Evolutionary conservation across 1,140 invertebrate species (phyloP).

Genomic region (Diuraphis noxia): DNA sequence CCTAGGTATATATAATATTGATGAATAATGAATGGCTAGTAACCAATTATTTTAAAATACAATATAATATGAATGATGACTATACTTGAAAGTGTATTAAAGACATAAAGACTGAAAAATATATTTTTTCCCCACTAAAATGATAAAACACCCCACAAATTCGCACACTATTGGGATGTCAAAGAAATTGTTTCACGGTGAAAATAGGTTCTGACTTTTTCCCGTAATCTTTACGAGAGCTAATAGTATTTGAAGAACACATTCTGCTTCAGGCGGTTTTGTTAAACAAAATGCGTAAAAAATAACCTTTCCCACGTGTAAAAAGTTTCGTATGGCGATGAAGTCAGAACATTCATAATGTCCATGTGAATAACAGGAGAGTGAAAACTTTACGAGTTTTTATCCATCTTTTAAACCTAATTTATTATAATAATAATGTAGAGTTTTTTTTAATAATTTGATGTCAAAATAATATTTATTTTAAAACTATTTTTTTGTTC

Average conservation of each 20-base stretch:
- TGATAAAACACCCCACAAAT: not conserved
- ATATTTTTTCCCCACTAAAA: not conserved
- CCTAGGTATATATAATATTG: not conserved
- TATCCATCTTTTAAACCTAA: conserved; percentile 4
- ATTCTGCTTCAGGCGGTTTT: not conserved
- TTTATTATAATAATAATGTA: conserved; percentile 21
- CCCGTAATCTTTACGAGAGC: not conserved
- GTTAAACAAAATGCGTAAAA: too few species aligned
- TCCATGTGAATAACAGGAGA: not conserved
- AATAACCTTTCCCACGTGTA: not conserved
- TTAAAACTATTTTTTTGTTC: conserved; percentile 35
- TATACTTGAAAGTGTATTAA: not conserved
- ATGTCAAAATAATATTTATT: conserved; percentile 36
- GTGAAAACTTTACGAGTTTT: not conserved
- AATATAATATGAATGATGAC: not conserved
- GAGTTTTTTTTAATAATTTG: conserved; percentile 31
- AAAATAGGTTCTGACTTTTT: not conserved
- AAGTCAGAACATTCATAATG: not conserved
- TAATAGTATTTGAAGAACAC: not conserved
- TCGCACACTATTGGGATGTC: not conserved
- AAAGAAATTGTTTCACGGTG: not conserved
- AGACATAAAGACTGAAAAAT: not conserved
- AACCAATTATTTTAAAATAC: not conserved
- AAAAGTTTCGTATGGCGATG: not conserved
- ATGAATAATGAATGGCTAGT: not conserved